A percentile compares a stretch with the other conserved stretches of the same genome.
phyloP scores from a whole-genome alignment of 2,888 invertebrate genomes.

The Quadroppia sp. region DNA sequence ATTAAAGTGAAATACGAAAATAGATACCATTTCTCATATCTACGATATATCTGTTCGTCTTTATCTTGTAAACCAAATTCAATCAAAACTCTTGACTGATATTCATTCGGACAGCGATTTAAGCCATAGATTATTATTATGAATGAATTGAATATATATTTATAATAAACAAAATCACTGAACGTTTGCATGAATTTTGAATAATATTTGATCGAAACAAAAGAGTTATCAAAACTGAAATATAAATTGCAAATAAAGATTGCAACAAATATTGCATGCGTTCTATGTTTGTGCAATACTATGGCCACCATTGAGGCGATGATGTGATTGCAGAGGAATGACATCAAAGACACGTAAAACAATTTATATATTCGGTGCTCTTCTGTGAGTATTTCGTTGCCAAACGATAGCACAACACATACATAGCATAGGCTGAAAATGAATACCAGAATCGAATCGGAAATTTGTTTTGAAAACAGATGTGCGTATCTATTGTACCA shows the following conservation, averaged over 20 bases:
- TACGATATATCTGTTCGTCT: background rate
- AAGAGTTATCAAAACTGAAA: background rate
- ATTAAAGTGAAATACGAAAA: background rate
- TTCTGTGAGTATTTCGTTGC: too few relatives aligned
- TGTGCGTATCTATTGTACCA: too few relatives aligned
- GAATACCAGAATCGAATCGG: too few relatives aligned
- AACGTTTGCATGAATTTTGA: background rate
- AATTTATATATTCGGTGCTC: background rate
- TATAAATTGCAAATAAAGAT: too few relatives aligned
- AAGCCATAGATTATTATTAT: conserved; percentile 34
- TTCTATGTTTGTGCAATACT: background rate
- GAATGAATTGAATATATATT: conserved; percentile 28
- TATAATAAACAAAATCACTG: conserved; percentile 7
- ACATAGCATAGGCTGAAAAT: background rate
- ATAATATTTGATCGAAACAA: background rate
- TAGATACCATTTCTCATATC: background rate
- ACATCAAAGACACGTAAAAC: background rate
- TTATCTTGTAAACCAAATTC: background rate
- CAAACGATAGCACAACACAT: too few relatives aligned
- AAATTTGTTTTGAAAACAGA: too few relatives aligned
- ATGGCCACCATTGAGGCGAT: background rate
- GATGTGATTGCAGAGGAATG: background rate
- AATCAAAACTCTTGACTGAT: background rate
- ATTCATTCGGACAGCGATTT: conserved; percentile 16
- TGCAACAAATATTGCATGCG: too few relatives aligned